Evolutionary conservation across 2,888 invertebrate genomes (phyloP), one percentile per base, ranked within the genome.

Genomic region (Darwinula stevensoni): DNA sequence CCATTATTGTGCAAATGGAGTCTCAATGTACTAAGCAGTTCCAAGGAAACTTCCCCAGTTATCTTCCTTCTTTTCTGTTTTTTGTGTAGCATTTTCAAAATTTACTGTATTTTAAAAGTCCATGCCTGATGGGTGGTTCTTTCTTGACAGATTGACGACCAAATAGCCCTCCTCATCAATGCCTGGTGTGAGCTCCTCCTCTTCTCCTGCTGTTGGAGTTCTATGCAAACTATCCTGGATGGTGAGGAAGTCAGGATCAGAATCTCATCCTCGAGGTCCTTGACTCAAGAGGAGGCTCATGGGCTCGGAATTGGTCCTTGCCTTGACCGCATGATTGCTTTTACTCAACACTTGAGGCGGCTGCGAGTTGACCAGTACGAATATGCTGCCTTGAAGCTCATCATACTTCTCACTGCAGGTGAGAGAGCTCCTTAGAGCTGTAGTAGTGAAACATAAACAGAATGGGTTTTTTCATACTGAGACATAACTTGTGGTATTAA

Each of bases 321-420:
- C 49, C 82, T 88, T 46, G 78, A 80, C 51, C 62, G 86, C 37
- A 82, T 91, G 78, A 62, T 91, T 42, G 76, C 78, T 49, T 73
- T 91, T 53, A 82, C 86, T 1, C 80, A 86, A 48, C 82, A 86
- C 51, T 56, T 91, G 45, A 59, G 84, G 42, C 57, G 84, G 40
- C 59, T 91, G 39, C 63, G 76, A 42, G 75, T 91, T 22, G 88
- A 91, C 56, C 67, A 78, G 45, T 84, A 84, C 52, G 91, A 91
- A 57, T 91, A 84, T 52, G 84, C 86, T 42, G 84, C 84, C 41
- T 69, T 91, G 62, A 91, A 91, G 58, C 82, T 82, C 40, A 75
- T 84, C 45, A 71, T 84, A 36, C 63, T 84, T 32, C 64, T 84
- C 43, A 75, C 78, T 41, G 82, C 84, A 48, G 80, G 86, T 84